These are phyloP conservation scores for Andrena praecox DNA, from an alignment of 2,888 invertebrate genomes.

Conservation along the genomic window DNA sequence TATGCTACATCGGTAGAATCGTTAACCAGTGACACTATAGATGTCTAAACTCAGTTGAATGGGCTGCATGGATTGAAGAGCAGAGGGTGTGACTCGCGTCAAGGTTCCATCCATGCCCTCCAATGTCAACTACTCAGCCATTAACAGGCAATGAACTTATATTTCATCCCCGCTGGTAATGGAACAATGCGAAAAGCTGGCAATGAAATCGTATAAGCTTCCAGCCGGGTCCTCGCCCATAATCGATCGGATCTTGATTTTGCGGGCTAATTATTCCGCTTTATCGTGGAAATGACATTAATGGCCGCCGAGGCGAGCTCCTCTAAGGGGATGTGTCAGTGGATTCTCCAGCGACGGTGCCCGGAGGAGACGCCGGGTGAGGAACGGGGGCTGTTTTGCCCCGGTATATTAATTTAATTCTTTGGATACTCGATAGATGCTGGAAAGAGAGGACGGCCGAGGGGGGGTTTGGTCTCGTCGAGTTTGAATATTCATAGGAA, in stretches of 20 bases:
- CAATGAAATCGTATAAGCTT: background rate
- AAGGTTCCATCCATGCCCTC: background rate
- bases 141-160: background rate
- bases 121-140: background rate
- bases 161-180: background rate
- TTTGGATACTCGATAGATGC: constrained; percentile 84
- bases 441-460: constrained; percentile 64
- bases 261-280: constrained; percentile 71
- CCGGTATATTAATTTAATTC: constrained; percentile 85
- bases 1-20: background rate
- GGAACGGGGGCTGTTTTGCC: constrained; percentile 76
- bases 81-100: too few species aligned
- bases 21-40: background rate
- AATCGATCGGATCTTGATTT: constrained; percentile 66
- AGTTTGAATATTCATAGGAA: constrained; percentile 85
- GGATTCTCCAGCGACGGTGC: constrained; percentile 53
- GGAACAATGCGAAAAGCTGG: background rate
- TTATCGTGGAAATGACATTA: constrained; percentile 74
- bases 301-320: constrained; percentile 75
- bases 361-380: constrained; percentile 48
- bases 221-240: constrained; percentile 6
- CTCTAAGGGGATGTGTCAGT: constrained; percentile 67
- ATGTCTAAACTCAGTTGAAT: background rate
- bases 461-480: constrained; percentile 73
- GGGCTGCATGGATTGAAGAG: background rate